These are phyloP conservation scores for Seladonia tumulorum DNA, from an alignment of 2,888 invertebrate genomes.

Conservation along the genomic window DNA sequence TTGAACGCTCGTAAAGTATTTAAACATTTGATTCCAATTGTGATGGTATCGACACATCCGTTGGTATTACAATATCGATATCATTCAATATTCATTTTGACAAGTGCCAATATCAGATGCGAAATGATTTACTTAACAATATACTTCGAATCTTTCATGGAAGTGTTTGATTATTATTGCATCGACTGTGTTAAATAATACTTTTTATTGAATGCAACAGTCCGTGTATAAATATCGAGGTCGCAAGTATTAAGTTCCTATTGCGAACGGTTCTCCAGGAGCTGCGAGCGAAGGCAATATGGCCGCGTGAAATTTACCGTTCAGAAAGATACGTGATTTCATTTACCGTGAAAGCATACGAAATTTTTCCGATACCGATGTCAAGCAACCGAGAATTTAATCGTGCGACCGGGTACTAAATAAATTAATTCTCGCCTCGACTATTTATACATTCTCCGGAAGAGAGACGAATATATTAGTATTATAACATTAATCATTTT, in stretches of 20 bases:
- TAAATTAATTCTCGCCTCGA: background rate
- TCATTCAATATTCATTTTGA: too few relatives aligned
- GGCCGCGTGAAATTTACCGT: slow-evolving; percentile 5
- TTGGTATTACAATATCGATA: too few relatives aligned
- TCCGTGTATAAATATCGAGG: background rate
- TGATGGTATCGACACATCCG: too few relatives aligned
- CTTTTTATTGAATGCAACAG: background rate
- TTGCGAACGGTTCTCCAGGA: background rate
- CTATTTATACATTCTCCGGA: background rate
- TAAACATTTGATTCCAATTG: too few relatives aligned
- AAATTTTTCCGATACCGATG: background rate
- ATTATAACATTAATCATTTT: background rate
- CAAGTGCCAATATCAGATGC: too few relatives aligned
- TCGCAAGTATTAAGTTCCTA: slow-evolving; percentile 1
- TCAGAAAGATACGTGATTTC: slow-evolving; percentile 20
- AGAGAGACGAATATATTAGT: background rate
- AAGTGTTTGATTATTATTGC: background rate
- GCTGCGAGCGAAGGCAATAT: background rate
- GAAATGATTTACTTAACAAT: too few relatives aligned
- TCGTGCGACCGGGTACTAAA: background rate
- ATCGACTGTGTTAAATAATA: background rate
- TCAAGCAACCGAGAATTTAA: background rate
- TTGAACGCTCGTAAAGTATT: too few relatives aligned
- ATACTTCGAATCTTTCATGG: background rate
- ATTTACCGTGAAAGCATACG: background rate